Conservation (phyloP, 1,140 invertebrate species). For the Mycetomoellerius zeteki region DNA sequence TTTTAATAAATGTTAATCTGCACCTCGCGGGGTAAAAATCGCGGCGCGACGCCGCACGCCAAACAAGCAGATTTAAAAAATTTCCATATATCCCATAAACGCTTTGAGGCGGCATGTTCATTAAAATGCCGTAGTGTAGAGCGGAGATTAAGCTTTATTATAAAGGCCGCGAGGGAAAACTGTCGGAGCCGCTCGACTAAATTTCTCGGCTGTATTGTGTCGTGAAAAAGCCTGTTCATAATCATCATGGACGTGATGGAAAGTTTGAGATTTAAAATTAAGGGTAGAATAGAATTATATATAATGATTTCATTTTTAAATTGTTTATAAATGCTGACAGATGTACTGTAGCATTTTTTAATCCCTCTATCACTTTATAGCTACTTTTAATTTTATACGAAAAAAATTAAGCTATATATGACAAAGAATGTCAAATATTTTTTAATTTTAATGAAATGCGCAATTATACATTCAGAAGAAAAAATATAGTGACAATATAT, state of each 20-base stretch:
- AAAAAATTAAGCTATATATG: no score
- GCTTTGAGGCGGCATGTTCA: constrained; percentile 28
- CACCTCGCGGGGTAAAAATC: not conserved
- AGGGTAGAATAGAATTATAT: no score
- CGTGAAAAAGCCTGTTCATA: constrained; percentile 13
- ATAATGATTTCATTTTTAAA: no score
- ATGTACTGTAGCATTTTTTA: no score
- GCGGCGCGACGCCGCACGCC: not conserved
- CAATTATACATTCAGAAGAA: no score
- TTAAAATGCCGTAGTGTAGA: constrained; percentile 39
- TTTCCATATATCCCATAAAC: constrained; percentile 55
- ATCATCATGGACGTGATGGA: constrained; percentile 28
- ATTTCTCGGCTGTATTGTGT: constrained; percentile 32
- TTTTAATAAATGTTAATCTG: constrained; percentile 56
- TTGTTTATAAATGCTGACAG: no score
- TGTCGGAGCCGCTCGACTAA: constrained; percentile 30
- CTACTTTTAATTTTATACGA: no score
- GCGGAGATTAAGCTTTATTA: constrained; percentile 60
- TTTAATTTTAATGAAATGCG: no score
- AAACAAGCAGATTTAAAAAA: constrained; percentile 44
- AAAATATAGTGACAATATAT: no score
- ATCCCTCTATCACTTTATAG: no score
- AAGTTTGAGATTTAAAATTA: constrained; percentile 4
- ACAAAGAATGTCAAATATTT: no score
- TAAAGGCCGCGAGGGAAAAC: constrained; percentile 41